These are phyloP conservation scores for Pandemis corylana DNA, from an alignment of 2,888 invertebrate species.

Conservation along the genomic window DNA sequence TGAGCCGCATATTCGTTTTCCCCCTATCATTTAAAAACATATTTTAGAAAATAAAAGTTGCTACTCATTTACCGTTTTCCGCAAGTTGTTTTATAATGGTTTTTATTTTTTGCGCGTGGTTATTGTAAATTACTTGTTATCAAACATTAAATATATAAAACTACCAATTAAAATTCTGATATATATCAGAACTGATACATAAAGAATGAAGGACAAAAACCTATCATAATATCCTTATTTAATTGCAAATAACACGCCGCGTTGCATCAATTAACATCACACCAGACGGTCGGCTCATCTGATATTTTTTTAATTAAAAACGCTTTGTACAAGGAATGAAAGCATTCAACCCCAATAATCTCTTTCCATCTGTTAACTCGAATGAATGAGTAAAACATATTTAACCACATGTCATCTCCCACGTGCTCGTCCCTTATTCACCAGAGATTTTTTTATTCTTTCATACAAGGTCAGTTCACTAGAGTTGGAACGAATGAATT, in stretches of 20 bases:
- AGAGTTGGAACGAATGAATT: not conserved
- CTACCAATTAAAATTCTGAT: too few relatives aligned
- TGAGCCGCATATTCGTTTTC: too few relatives aligned
- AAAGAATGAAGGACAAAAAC: not conserved
- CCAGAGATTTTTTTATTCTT: constrained; percentile 33
- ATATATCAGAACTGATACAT: too few relatives aligned
- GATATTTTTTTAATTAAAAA: constrained; percentile 33
- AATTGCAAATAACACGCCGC: not conserved
- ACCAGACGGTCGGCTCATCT: not conserved
- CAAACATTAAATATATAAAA: too few relatives aligned
- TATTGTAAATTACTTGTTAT: too few relatives aligned
- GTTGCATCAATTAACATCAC: not conserved
- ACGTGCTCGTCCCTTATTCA: constrained; percentile 57
- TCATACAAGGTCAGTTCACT: constrained; percentile 11
- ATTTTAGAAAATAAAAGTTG: too few relatives aligned
- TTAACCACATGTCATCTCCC: constrained; percentile 69
- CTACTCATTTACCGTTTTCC: too few relatives aligned
- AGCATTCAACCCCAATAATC: constrained; percentile 58
- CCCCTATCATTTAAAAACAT: too few relatives aligned
- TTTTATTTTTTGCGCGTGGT: too few relatives aligned
- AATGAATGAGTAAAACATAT: constrained; percentile 60
- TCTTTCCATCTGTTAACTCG: constrained; percentile 54
- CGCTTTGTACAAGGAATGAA: constrained; percentile 47
- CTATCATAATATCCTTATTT: not conserved
- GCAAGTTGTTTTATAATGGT: too few relatives aligned